Evolutionary conservation across 2,888 invertebrate species (phyloP).

Genomic region (Tridacna crocea): DNA sequence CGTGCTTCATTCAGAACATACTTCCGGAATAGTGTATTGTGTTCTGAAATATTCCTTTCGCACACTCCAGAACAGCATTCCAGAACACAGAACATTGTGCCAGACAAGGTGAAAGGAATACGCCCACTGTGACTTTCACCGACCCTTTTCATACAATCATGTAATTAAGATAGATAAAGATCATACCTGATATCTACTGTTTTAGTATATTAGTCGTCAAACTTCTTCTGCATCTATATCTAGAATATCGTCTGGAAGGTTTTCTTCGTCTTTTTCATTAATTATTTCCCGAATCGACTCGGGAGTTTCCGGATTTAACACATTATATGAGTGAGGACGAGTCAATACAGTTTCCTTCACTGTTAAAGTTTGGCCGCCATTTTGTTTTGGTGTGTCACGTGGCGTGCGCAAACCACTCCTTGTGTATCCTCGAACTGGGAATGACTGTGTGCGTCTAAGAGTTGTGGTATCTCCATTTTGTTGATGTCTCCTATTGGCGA

Average conservation of each 20-base stretch:
- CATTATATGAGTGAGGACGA: slow-evolving; percentile 70
- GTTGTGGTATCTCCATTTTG: slow-evolving; percentile 36
- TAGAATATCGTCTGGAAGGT: slow-evolving; percentile 44
- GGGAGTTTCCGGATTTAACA: slow-evolving; percentile 44
- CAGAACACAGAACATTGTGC: too few relatives aligned
- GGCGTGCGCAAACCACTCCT: slow-evolving; percentile 1
- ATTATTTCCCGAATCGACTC: not conserved
- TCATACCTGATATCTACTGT: not conserved
- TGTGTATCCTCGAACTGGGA: slow-evolving; percentile 53
- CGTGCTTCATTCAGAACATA: too few relatives aligned
- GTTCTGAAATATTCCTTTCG: too few relatives aligned
- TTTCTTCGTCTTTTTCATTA: slow-evolving; percentile 20
- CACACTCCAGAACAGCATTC: too few relatives aligned
- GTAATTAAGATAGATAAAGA: not conserved
- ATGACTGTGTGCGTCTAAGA: slow-evolving; percentile 60
- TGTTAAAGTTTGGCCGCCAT: slow-evolving; percentile 30
- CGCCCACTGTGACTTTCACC: too few relatives aligned
- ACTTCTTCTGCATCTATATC: slow-evolving; percentile 48
- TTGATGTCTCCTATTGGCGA: slow-evolving; percentile 36
- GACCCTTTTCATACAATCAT: not conserved
- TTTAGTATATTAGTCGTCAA: not conserved
- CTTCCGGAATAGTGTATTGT: too few relatives aligned
- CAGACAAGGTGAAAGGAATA: too few relatives aligned
- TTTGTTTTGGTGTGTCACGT: slow-evolving; percentile 30
- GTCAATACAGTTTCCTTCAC: slow-evolving; percentile 35